Percentiles rank a stretch among this genome's conserved stretches.
Conservation (phyloP, 2,113 vertebrate genomes). For the Melanerpes formicivorus region DNA sequence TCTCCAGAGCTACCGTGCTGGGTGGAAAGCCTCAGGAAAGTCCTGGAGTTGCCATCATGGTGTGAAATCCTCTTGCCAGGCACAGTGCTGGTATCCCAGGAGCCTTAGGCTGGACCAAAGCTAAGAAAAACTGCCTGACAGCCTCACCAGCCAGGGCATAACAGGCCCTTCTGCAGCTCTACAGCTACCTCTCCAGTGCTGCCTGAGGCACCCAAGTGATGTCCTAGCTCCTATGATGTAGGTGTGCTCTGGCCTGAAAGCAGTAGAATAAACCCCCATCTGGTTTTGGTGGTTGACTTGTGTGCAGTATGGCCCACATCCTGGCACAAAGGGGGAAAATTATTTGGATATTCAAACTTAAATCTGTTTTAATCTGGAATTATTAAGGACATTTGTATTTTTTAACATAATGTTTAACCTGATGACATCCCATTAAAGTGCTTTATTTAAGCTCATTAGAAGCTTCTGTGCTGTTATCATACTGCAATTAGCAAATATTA, state of each 20-base stretch:
- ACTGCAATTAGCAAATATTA: slow-evolving; percentile 50
- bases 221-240: background rate
- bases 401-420: slow-evolving; percentile 9
- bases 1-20: background rate
- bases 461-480: slow-evolving; percentile 1
- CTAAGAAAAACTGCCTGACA: background rate
- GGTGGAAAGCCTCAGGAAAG: background rate
- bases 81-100: background rate
- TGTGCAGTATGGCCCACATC: background rate
- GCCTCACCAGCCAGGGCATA: background rate
- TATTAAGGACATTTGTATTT: slow-evolving; percentile 14
- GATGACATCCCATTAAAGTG: background rate
- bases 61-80: background rate
- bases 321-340: background rate
- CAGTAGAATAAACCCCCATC: background rate
- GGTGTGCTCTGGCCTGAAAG: background rate
- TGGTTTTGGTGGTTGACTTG: background rate
- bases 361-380: slow-evolving; percentile 26
- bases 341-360: background rate
- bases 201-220: background rate
- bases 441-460: slow-evolving; percentile 50
- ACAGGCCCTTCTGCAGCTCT: background rate
- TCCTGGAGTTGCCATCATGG: background rate
- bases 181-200: background rate
- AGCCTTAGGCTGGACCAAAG: background rate